Evolutionary conservation across 1,140 invertebrate species (phyloP), one percentile per base, ranked within the genome.

Genomic region (Asbolus verrucosus): DNA sequence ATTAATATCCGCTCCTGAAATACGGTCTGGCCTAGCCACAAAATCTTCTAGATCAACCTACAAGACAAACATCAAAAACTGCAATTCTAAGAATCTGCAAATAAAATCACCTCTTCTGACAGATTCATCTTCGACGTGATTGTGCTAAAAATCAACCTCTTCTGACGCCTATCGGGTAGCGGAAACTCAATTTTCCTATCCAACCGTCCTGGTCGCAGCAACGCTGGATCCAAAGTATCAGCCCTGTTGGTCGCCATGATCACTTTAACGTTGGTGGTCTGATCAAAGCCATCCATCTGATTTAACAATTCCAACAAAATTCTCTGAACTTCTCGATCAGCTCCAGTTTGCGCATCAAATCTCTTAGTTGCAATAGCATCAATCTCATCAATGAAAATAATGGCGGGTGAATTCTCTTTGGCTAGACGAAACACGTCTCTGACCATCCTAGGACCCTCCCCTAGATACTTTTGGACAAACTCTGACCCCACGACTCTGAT

Each of bases 261-360:
- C 9, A 99, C 97, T 87, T 99, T 99, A 11, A 99, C 98, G 86
- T 99, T 99, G 13, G 98, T 98, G 1, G 96, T 98, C 84, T 99
- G 97, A 87, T 99, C 98, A 84, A 99, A 99, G 59, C 98, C 98
- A 85, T 99, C 98, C 98, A 99, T 99, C 84, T 99, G 98, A 86
- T 99, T 99, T 0, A 99, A 85, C 6, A 99, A 85, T 80, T 99
- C 98, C 1, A 99, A 84, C 1, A 99, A 83, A 83, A 99, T 99
- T 83, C 98, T 90, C 82, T 99, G 98, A 0, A 99, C 98, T 84
- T 99, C 98, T 75, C 98, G 88, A 87, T 99, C 98, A 66, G 98
- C 98, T 77, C 97, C 97, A 76, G 97, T 99, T 84, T 99, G 97
- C 9, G 97, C 97, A 87, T 99, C 97, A 84, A 99, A 99, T 82